A percentile compares a stretch with the other conserved stretches of the same genome.
These are phyloP conservation scores for Zhuqinia jingwanae DNA, from an alignment of 2,888 invertebrate species.

Conservation along the genomic window DNA sequence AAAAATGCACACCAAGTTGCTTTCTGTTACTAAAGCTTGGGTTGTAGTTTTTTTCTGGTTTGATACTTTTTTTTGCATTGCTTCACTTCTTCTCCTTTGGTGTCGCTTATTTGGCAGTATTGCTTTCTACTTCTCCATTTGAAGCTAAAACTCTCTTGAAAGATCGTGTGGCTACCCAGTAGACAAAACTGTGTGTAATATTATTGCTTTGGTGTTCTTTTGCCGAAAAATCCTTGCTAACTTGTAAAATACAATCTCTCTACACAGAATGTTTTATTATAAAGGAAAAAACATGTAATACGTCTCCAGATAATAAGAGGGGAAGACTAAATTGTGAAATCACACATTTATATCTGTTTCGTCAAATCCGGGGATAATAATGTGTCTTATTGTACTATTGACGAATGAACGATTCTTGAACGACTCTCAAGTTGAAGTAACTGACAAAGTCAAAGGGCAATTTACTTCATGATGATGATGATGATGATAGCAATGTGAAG, in stretches of 20 bases:
- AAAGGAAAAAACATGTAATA: too few species aligned
- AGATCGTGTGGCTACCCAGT: not conserved
- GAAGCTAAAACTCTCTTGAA: constrained; percentile 20
- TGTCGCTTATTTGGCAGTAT: not conserved
- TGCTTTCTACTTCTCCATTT: not conserved
- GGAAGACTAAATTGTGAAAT: constrained; percentile 51
- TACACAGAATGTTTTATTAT: too few species aligned
- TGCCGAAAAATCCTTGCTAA: constrained; percentile 25
- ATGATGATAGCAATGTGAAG: too few species aligned
- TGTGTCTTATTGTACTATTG: not conserved
- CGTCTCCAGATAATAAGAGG: not conserved
- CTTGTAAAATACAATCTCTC: too few species aligned
- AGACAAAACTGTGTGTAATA: not conserved
- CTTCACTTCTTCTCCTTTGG: constrained; percentile 16
- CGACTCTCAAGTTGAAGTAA: not conserved
- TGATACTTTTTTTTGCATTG: constrained; percentile 37
- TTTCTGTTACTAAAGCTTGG: constrained; percentile 37
- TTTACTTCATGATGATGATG: constrained; percentile 36
- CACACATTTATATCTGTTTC: constrained; percentile 42
- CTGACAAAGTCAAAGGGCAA: constrained; percentile 66
- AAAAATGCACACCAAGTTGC: too few species aligned
- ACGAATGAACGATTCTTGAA: constrained; percentile 17
- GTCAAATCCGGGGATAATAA: constrained; percentile 35
- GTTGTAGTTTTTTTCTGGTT: not conserved
- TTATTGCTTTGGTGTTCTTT: not conserved